Evolutionary conservation across 2,888 invertebrate species (phyloP).

Genomic region (Heliconius aoede): DNA sequence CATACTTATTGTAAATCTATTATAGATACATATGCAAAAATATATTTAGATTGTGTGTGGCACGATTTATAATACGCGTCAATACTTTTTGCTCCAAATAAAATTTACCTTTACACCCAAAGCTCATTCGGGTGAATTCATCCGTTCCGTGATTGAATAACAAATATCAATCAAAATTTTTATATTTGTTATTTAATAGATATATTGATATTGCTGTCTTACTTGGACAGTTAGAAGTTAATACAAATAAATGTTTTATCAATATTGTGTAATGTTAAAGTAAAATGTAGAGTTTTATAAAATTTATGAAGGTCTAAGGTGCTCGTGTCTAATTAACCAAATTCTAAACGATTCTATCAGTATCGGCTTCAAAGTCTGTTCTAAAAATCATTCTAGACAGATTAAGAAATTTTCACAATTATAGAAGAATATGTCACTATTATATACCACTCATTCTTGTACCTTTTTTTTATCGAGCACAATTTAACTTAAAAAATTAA

Average conservation of each 20-base stretch:
- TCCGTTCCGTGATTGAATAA: constrained; percentile 20
- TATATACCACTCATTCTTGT: too few species aligned
- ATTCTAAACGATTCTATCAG: too few species aligned
- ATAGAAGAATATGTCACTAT: too few species aligned
- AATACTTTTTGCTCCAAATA: constrained; percentile 5
- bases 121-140: constrained; percentile 14
- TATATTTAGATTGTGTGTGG: neutral
- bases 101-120: constrained; percentile 19
- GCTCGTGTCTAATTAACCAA: too few species aligned
- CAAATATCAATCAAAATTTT: constrained; percentile 28
- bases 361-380: too few species aligned
- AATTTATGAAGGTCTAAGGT: too few species aligned
- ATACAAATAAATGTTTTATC: neutral
- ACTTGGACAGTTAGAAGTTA: constrained; percentile 2
- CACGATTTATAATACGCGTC: neutral
- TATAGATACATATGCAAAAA: neutral
- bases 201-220: constrained; percentile 1
- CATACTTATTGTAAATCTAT: too few species aligned
- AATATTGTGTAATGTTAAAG: neutral
- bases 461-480: too few species aligned
- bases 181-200: constrained; percentile 13
- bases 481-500: too few species aligned
- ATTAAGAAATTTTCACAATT: too few species aligned
- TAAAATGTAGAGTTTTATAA: too few species aligned
- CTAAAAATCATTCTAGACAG: too few species aligned